These are phyloP conservation scores for Eupsittula cactorum DNA, from an alignment of 2,113 vertebrate species.

Conservation along the genomic window DNA sequence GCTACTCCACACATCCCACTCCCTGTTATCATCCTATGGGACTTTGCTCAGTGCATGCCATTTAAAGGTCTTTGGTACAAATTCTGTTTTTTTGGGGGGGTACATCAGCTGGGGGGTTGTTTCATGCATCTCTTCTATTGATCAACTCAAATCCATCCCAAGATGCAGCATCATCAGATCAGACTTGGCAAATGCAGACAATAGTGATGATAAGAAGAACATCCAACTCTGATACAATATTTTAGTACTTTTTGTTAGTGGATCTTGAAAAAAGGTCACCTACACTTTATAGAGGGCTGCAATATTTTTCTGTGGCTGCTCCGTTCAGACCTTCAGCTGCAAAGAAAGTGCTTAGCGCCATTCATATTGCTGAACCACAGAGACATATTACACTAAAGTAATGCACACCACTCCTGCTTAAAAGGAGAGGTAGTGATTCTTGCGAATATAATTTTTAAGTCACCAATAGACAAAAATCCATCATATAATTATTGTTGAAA, in stretches of 20 bases:
- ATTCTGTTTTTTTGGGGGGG: neutral
- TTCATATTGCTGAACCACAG: neutral
- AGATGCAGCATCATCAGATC: neutral
- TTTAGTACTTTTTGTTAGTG: neutral
- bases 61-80: neutral
- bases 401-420: neutral
- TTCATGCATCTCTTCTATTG: neutral
- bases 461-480: neutral
- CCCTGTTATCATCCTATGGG: neutral
- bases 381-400: neutral
- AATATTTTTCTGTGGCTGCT: neutral
- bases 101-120: neutral
- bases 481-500: neutral
- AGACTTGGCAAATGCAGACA: neutral
- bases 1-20: neutral
- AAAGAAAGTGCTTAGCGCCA: neutral
- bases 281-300: neutral
- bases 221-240: neutral
- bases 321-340: neutral
- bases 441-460: neutral
- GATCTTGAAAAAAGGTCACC: neutral
- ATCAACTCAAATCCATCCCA: neutral
- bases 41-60: fast-evolving
- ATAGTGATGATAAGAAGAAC: neutral
- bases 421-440: neutral